Percentiles rank a stretch among this genome's conserved stretches.
Evolutionary conservation across 2,888 invertebrate species (phyloP).

Genomic region (Mylabris sibirica): DNA sequence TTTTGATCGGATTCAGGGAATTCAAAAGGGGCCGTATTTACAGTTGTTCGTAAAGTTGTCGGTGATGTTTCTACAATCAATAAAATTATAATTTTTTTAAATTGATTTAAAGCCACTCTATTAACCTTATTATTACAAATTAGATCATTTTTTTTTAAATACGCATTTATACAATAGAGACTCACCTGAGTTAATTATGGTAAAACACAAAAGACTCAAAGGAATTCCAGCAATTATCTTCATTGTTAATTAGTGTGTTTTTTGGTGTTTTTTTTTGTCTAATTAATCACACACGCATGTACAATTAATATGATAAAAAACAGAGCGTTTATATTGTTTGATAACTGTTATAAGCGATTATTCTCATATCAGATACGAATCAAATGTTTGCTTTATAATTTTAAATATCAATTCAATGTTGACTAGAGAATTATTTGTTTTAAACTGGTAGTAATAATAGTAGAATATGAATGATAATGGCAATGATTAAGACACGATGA

Average conservation of each 20-base stretch:
- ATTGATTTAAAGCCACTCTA: not conserved
- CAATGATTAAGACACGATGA: not conserved
- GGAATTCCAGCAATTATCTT: not conserved
- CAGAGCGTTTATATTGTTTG: not conserved
- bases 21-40: not conserved
- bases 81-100: not conserved
- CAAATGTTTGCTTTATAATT: not conserved
- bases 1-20: slow-evolving; percentile 12
- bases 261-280: not conserved
- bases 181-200: not conserved
- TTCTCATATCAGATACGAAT: not conserved
- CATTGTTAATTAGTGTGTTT: not conserved
- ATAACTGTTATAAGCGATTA: not conserved
- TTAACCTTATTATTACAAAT: not conserved
- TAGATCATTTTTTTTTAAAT: not conserved
- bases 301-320: not conserved
- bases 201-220: not conserved
- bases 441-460: not conserved
- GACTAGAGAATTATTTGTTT: not conserved
- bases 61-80: not conserved
- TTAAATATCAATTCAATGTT: not conserved
- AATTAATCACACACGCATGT: not conserved
- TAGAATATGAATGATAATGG: not conserved
- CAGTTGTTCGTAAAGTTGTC: not conserved
- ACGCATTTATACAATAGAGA: not conserved